Conservation (phyloP, 37 sponge, comb jelly and placozoan species). For the Oscarella lobularis region DNA sequence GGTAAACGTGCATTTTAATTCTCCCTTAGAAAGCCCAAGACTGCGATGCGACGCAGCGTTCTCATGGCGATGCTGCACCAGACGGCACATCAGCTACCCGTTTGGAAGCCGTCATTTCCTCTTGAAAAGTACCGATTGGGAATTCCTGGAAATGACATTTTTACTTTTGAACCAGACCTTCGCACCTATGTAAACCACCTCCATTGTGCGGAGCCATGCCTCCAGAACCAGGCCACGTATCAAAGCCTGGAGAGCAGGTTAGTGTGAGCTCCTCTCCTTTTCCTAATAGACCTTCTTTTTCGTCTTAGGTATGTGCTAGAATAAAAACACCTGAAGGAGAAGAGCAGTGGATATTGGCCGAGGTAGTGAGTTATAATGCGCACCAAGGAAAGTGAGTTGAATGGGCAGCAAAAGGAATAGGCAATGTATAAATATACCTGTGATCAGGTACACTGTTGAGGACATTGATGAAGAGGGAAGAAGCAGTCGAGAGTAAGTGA, state of each 20-base stretch:
- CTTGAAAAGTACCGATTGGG: neutral
- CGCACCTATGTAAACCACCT: neutral
- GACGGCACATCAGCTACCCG: constrained; percentile 60
- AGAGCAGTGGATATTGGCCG: constrained; percentile 98
- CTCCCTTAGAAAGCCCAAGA: no score
- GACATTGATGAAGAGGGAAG: constrained; percentile 87
- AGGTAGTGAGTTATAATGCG: constrained; percentile 78
- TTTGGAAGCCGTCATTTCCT: constrained; percentile 19
- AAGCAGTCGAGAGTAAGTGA: constrained; percentile 45
- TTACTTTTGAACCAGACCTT: no score
- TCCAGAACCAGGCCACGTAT: constrained; percentile 13
- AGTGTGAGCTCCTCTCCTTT: no score
- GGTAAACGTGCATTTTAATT: no score
- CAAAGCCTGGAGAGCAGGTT: constrained; percentile 23
- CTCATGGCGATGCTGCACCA: constrained; percentile 91
- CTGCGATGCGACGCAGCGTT: constrained; percentile 63
- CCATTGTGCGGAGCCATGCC: constrained; percentile 21
- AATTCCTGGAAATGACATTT: no score
- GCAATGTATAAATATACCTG: no score
- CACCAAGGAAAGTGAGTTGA: constrained; percentile 58
- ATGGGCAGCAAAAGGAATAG: no score
- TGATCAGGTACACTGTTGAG: constrained; percentile 67
- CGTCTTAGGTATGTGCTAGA: constrained; percentile 67
- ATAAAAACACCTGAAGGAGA: constrained; percentile 74
- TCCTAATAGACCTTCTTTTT: no score